A percentile compares a stretch with the other conserved stretches of the same genome.
phyloP scores from a whole-genome alignment of 2,797 vertebrate genomes.

The Squalus acanthias region DNA sequence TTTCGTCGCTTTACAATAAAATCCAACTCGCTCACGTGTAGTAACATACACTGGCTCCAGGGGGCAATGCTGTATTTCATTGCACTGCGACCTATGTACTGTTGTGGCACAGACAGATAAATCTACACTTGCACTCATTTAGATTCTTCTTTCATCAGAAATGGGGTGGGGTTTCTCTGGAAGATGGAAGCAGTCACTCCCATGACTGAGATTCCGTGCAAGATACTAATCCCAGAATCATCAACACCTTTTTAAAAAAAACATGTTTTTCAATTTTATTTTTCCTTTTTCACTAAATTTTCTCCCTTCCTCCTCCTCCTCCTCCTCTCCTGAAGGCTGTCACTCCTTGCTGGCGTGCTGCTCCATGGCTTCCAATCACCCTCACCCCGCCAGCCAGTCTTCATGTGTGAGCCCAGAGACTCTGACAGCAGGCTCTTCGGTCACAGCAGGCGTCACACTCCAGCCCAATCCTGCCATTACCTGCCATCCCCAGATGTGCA shows the following conservation, averaged over 20 bases:
- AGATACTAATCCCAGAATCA: background rate
- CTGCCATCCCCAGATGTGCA: background rate
- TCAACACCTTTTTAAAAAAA: background rate
- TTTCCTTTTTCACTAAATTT: background rate
- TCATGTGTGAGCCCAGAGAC: background rate
- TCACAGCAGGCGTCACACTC: background rate
- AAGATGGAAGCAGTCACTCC: background rate
- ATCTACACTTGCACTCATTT: background rate
- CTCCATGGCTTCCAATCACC: background rate
- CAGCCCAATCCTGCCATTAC: background rate
- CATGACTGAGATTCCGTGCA: background rate
- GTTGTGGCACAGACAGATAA: background rate
- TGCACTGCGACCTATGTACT: background rate
- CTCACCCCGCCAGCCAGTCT: background rate
- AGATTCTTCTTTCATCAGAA: background rate
- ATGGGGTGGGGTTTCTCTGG: background rate
- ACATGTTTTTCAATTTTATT: background rate
- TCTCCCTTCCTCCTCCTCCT: background rate
- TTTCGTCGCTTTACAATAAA: background rate
- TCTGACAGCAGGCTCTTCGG: background rate
- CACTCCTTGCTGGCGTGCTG: background rate
- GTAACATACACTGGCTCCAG: background rate
- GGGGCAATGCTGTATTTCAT: conserved; percentile 33
- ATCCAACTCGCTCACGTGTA: background rate
- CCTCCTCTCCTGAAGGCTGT: background rate